Percentiles rank a stretch among this genome's conserved stretches.
Conservation (phyloP, 2,113 vertebrate genomes). For the Aepyceros melampus region DNA sequence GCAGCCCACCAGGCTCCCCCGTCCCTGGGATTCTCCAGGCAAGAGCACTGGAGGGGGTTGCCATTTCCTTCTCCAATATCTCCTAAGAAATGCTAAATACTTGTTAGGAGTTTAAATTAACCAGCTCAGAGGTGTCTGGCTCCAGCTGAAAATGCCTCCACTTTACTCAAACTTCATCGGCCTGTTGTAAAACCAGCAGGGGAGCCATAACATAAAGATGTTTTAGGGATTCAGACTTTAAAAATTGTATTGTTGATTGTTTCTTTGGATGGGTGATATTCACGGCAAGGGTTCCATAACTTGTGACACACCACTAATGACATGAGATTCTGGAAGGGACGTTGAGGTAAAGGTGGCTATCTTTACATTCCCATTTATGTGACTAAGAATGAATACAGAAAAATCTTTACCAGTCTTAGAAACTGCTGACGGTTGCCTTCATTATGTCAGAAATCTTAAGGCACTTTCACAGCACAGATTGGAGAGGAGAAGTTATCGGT, state of each 20-base stretch:
- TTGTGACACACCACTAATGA: not conserved
- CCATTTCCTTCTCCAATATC: no score
- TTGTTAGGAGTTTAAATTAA: not conserved
- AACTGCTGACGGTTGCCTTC: not conserved
- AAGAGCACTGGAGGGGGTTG: no score
- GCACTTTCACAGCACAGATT: not conserved
- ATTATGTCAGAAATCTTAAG: not conserved
- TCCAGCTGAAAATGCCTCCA: not conserved
- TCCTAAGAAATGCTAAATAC: not conserved
- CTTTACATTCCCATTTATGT: not conserved
- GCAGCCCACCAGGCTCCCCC: no score
- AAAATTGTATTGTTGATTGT: not conserved
- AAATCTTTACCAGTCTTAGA: not conserved
- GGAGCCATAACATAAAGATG: constrained; percentile 42
- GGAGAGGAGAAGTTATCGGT: not conserved
- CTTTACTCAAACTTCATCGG: not conserved
- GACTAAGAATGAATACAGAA: not conserved
- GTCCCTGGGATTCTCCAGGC: no score
- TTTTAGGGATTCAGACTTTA: not conserved
- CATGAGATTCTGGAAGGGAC: not conserved
- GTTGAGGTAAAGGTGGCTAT: not conserved
- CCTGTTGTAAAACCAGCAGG: constrained; percentile 26
- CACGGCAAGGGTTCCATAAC: not conserved
- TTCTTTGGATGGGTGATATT: not conserved
- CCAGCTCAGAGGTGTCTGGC: not conserved